Evolutionary conservation across 2,888 invertebrate genomes (phyloP), one percentile per base, ranked within the genome.

Genomic region (Pandemis cinnamomeana): DNA sequence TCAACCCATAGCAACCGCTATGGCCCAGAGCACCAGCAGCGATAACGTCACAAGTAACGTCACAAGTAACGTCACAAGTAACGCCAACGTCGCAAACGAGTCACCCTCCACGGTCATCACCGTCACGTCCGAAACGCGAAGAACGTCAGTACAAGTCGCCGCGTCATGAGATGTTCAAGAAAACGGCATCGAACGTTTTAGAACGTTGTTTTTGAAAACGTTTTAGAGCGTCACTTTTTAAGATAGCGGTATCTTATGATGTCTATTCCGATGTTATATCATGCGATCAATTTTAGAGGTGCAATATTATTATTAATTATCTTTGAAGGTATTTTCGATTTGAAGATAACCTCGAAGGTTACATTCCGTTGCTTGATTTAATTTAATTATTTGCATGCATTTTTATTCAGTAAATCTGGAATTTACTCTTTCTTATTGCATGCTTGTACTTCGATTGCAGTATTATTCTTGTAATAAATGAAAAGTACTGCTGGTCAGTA

Each of bases 1-100:
- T 3, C 87, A 87, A 55, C 94, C 93, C 1, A 89, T 93, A 71
- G 84, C 88, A 5, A 77, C 84, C n/a, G 92, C 93, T 2, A 79
- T 92, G 70, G 88, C 89, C 0, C 88, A 89, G 64, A 79, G 78
- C 67, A 62, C 83, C 0, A 77, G 82, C 10, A 73, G 71, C 70
- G 67, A 72, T 44, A 76, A 75, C 71, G 79, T 71, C 63, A 75
- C 76, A 11, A 77, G 75, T 63, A 77, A 46, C 71, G 75, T 48
- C 48, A 80, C 76, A 11, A 77, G 75, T 44, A 76, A 75, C 71
- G 79, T 71, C 63, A 75, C 76, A 11, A 77, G 75, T 63, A 77
- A 46, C 71, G 75, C 48, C 48, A 80, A 71, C 72, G 77, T 63
- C 61, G 81, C 76, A 48, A 76, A 61, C 67, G 70, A 70, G 5